Evolutionary conservation across 1,140 invertebrate species (phyloP).

Genomic region (Aphis craccivora): DNA sequence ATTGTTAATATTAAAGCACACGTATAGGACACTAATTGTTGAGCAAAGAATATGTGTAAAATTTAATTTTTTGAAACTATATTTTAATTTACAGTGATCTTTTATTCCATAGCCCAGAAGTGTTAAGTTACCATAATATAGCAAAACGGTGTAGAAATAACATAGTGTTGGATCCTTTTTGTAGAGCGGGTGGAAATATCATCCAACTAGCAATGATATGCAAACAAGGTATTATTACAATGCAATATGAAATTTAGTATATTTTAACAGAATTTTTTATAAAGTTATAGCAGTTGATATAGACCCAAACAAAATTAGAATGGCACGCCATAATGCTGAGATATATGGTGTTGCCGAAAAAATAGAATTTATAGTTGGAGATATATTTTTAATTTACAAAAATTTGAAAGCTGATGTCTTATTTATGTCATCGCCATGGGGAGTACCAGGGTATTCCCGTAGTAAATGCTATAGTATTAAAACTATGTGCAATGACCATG

Average conservation of each 20-base stretch:
- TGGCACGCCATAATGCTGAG: slow-evolving; percentile 86
- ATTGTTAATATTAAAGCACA: too few relatives aligned
- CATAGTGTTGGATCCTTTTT: slow-evolving; percentile 92
- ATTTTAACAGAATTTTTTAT: too few relatives aligned
- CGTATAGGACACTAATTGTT: too few relatives aligned
- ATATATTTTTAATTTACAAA: slow-evolving; percentile 78
- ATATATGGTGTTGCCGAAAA: slow-evolving; percentile 89
- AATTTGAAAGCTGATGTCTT: slow-evolving; percentile 80
- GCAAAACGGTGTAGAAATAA: slow-evolving; percentile 80
- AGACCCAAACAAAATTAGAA: slow-evolving; percentile 77
- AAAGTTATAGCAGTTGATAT: too few relatives aligned
- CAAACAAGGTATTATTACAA: slow-evolving; percentile 73
- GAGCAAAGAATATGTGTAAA: too few relatives aligned
- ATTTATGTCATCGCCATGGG: slow-evolving; percentile 97
- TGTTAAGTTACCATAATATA: slow-evolving; percentile 88
- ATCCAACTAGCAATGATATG: slow-evolving; percentile 95
- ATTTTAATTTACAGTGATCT: slow-evolving; percentile 24
- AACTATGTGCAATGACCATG: too few relatives aligned
- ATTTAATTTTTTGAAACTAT: background rate
- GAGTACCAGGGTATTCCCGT: slow-evolving; percentile 71
- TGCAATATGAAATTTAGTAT: too few relatives aligned
- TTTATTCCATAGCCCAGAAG: slow-evolving; percentile 92
- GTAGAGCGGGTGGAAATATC: slow-evolving; percentile 95
- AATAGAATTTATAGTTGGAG: slow-evolving; percentile 93
- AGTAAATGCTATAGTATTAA: background rate